phyloP scores from a whole-genome alignment of 2,888 invertebrate genomes.

The Macrophya alboannulata region DNA sequence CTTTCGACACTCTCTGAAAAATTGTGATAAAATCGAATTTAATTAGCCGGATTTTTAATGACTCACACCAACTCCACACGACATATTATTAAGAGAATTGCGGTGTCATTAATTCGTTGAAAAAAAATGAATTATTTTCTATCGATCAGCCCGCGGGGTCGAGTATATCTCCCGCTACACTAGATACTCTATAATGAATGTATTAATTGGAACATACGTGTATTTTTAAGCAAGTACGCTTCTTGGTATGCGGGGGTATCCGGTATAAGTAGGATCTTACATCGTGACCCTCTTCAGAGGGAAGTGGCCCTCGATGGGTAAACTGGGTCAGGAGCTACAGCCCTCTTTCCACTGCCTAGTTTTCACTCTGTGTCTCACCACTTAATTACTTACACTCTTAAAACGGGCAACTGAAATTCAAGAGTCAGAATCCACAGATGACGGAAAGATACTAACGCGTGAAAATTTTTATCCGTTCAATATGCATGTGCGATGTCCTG shows the following conservation, averaged over 20 bases:
- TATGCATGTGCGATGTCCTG: too few relatives aligned
- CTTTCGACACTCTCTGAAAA: background rate
- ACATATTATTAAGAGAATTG: background rate
- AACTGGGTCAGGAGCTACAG: constrained; percentile 71
- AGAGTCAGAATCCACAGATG: background rate
- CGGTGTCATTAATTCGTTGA: background rate
- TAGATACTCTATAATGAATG: background rate
- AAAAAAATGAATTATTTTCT: background rate
- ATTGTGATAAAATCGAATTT: background rate
- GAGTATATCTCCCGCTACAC: background rate
- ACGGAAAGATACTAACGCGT: background rate
- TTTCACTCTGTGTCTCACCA: constrained; percentile 56
- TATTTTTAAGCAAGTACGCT: constrained; percentile 21
- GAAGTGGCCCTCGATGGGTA: constrained; percentile 70
- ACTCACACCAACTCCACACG: background rate
- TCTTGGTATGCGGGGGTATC: background rate
- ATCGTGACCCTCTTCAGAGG: constrained; percentile 65
- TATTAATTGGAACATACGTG: constrained; percentile 33
- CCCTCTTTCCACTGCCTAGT: constrained; percentile 63
- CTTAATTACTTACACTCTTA: constrained; percentile 52
- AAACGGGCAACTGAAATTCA: constrained; percentile 31
- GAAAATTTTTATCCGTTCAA: background rate
- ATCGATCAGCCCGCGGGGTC: background rate
- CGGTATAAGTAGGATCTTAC: constrained; percentile 30
- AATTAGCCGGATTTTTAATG: background rate